These are phyloP conservation scores for Alaudala cheleensis DNA, from an alignment of 2,113 vertebrate species.

Conservation along the genomic window DNA sequence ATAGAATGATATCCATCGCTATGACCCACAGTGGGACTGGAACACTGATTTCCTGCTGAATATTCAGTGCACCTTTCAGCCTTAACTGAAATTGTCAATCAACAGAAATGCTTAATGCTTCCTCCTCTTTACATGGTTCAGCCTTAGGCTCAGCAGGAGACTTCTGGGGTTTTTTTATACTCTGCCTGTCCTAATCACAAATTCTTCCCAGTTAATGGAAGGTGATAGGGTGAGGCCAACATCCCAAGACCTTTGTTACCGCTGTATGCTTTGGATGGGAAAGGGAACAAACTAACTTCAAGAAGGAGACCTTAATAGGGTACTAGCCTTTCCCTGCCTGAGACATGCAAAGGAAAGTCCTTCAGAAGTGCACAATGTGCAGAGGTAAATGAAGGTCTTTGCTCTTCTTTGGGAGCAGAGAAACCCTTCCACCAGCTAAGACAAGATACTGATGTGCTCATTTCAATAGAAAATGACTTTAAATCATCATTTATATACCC, in stretches of 20 bases:
- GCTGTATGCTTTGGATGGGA: not conserved
- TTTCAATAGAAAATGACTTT: not conserved
- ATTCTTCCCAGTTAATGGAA: not conserved
- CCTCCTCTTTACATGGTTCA: rapidly evolving
- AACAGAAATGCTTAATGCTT: not conserved
- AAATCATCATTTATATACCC: not conserved
- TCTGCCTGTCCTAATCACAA: not conserved
- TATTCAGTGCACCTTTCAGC: not conserved
- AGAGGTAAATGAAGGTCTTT: not conserved
- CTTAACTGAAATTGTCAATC: not conserved
- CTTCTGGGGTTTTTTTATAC: not conserved
- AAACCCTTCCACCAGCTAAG: rapidly evolving
- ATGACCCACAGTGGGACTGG: not conserved
- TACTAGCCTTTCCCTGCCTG: not conserved
- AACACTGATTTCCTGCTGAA: not conserved
- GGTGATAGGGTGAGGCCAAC: not conserved
- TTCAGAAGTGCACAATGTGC: not conserved
- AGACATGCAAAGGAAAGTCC: not conserved
- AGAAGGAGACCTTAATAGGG: not conserved
- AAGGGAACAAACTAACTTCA: not conserved
- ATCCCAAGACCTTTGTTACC: not conserved
- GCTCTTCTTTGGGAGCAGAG: not conserved
- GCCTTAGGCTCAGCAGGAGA: not conserved
- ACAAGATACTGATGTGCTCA: not conserved
- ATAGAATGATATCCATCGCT: not conserved